A percentile compares a stretch with the other conserved stretches of the same genome.
These are phyloP conservation scores for Gulo gulo DNA, from an alignment of 2,113 vertebrate genomes.

Conservation along the genomic window DNA sequence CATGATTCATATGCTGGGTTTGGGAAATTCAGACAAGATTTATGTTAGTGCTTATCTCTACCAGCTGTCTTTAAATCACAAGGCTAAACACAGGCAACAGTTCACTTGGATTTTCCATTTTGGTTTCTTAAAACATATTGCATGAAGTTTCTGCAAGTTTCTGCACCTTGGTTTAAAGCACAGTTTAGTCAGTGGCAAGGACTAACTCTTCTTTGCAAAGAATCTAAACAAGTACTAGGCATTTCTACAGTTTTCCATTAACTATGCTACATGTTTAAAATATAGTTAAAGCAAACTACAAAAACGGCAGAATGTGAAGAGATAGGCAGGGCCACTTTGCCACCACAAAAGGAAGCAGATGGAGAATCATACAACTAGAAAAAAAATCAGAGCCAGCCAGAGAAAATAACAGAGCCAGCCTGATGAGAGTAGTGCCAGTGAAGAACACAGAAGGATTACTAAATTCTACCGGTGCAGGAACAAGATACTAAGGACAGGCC, in stretches of 20 bases:
- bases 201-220: constrained; percentile 48
- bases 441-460: background rate
- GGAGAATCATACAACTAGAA: constrained; percentile 16
- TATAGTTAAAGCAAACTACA: constrained; percentile 42
- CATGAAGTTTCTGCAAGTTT: constrained; percentile 51
- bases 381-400: constrained; percentile 27
- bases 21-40: constrained; percentile 48
- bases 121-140: constrained; percentile 70
- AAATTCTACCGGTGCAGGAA: background rate
- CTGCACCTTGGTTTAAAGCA: constrained; percentile 52
- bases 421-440: background rate
- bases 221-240: constrained; percentile 55
- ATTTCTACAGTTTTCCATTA: constrained; percentile 72
- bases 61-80: constrained; percentile 72
- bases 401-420: background rate
- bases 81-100: constrained; percentile 61
- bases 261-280: constrained; percentile 62
- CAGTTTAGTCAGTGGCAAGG: constrained; percentile 28
- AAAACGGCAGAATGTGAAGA: constrained; percentile 39
- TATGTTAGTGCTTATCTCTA: constrained; percentile 57
- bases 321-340: constrained; percentile 26
- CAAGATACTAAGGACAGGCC: background rate
- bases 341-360: constrained; percentile 51
- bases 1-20: background rate
- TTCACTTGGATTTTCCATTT: constrained; percentile 63